Conservation (phyloP, 2,888 invertebrate species). For the Caenorhabditis imperialis region DNA sequence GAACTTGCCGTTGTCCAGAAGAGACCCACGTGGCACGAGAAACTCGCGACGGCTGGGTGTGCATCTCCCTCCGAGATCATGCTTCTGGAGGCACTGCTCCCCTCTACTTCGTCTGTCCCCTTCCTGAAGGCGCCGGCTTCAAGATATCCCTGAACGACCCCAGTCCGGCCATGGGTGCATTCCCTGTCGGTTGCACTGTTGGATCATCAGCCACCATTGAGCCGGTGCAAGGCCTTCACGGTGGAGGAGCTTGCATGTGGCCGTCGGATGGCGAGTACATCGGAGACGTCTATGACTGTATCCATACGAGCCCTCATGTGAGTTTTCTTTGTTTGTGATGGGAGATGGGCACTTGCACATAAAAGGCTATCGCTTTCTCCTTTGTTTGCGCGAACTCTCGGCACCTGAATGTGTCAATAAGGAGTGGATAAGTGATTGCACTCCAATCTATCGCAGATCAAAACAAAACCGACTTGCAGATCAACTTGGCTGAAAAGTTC, state of each 20-base stretch:
- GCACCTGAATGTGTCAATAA: constrained; percentile 42
- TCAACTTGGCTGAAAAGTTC: constrained; percentile 62
- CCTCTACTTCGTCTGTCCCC: constrained; percentile 66
- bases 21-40: constrained; percentile 69
- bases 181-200: constrained; percentile 69
- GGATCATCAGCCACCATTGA: constrained; percentile 65
- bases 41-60: constrained; percentile 70
- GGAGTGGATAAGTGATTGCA: constrained; percentile 31
- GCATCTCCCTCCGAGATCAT: constrained; percentile 64
- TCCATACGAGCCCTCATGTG: constrained; percentile 67
- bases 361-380: not conserved
- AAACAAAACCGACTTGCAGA: constrained; percentile 28
- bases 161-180: constrained; percentile 59
- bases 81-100: constrained; percentile 65
- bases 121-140: constrained; percentile 70
- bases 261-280: constrained; percentile 67
- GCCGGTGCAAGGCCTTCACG: constrained; percentile 66
- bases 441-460: not conserved
- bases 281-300: constrained; percentile 71
- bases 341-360: not conserved
- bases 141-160: constrained; percentile 68
- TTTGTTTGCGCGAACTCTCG: constrained; percentile 4
- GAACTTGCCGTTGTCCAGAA: constrained; percentile 70
- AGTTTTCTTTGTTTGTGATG: constrained; percentile 32
- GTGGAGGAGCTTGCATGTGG: constrained; percentile 69